Base-by-base conservation (phyloP, 2,888 invertebrate species). In the Drosophila putrida region DNA sequence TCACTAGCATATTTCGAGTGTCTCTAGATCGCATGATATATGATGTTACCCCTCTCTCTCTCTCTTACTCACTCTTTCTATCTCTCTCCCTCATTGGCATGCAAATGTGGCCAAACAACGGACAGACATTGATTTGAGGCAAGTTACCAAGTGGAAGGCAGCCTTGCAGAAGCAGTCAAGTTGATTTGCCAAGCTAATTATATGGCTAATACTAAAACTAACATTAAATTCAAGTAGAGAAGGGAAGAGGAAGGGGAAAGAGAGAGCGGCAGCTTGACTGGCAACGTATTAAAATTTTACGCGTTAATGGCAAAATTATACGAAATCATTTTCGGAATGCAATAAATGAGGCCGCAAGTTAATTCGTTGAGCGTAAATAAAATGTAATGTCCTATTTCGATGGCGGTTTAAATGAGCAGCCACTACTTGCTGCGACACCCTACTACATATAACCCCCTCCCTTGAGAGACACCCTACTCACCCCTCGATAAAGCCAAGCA, bases 281-380 rank as follows among this genome's bases (percentile, higher is more conserved):
- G 41, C 28, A 31, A 57, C 43, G 57, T 59, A 75, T 72, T 79
- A 61, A 79, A 78, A 75, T 75, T 71, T 67, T 51, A 62, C 43
- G 55, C 79, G 58, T 71, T 71, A 78, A 78, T 57, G 51, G 69
- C 64, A 53, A 80, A 80, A 80, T 80, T 76, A 78, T 73, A 80
- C 78, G 70, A 76, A 80, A 78, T 71, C 60, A 73, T 78, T 80
- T 78, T 62, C 61, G 72, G 65, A 73, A 70, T 76, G 80, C 70
- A 70, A 78, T 78, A 80, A 76, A 76, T 80, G 73, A 61, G 70
- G 73, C 70, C 80, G 71, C 78, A 73, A 78, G 80, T 76, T 73
- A 78, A 78, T 78, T 78, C 62, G 75, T 31, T 39, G 20, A 10
- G 61, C 55, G 61, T 28, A 61, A 73, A 78, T 73, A 75, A 75